These are phyloP conservation scores for Florisuga fusca DNA, from an alignment of 2,797 vertebrate species.

Conservation along the genomic window DNA sequence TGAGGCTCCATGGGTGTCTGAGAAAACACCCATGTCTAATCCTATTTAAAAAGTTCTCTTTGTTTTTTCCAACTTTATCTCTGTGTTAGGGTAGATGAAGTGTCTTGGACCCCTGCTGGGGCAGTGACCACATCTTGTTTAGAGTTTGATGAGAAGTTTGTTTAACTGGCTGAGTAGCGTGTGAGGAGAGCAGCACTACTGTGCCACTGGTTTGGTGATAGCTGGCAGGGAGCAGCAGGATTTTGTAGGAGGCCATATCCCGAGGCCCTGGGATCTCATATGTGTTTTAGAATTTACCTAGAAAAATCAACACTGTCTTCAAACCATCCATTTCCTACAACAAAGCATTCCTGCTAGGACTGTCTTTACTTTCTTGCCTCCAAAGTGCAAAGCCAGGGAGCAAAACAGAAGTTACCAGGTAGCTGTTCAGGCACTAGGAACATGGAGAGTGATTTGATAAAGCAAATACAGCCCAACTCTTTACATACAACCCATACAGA, in stretches of 20 bases:
- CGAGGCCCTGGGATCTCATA: not conserved
- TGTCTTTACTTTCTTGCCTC: constrained; percentile 2
- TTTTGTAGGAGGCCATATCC: not conserved
- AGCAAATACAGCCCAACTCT: not conserved
- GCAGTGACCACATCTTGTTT: not conserved
- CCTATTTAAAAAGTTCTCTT: not conserved
- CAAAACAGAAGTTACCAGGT: not conserved
- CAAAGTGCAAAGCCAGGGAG: constrained; percentile 5
- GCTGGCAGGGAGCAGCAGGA: not conserved
- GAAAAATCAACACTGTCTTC: not conserved
- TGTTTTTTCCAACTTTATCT: not conserved
- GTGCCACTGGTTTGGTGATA: not conserved
- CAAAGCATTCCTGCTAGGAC: not conserved
- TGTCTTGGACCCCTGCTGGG: not conserved
- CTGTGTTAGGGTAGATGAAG: not conserved
- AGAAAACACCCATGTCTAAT: not conserved
- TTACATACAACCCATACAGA: not conserved
- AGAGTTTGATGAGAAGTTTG: not conserved
- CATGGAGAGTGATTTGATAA: not conserved
- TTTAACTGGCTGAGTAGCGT: not conserved
- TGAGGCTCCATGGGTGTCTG: accelerated
- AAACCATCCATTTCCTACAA: not conserved
- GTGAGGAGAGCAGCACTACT: not conserved
- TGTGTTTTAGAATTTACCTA: not conserved
- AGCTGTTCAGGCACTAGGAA: constrained; percentile 51